These are phyloP conservation scores for Tubulanus polymorphus DNA, from an alignment of 2,888 invertebrate genomes.

Conservation along the genomic window DNA sequence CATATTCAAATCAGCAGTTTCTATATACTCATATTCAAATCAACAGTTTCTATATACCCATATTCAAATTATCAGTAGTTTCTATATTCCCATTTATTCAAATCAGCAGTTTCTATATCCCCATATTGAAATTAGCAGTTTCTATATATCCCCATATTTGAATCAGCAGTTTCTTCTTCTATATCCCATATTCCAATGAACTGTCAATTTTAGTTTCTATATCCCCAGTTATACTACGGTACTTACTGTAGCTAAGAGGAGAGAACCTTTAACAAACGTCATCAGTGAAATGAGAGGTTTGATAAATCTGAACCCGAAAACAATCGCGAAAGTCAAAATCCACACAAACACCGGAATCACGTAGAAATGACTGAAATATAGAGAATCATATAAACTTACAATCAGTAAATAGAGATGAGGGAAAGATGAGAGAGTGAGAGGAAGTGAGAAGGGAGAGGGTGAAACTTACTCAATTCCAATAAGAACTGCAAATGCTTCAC, in stretches of 20 bases:
- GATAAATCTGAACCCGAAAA: slow-evolving; percentile 43
- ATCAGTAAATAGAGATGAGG: neutral
- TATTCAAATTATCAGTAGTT: neutral
- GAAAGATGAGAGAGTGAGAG: neutral
- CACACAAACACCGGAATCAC: slow-evolving; percentile 49
- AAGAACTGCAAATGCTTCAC: slow-evolving; percentile 46
- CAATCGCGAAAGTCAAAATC: slow-evolving; percentile 39
- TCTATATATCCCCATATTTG: too few species aligned
- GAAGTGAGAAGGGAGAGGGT: neutral
- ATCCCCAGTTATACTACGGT: too few species aligned
- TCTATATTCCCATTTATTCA: too few species aligned
- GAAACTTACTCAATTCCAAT: slow-evolving; percentile 35
- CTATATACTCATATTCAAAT: too few species aligned
- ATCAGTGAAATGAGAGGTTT: slow-evolving; percentile 48
- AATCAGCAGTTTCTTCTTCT: too few species aligned
- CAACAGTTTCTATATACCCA: too few species aligned
- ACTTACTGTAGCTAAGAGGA: slow-evolving; percentile 47
- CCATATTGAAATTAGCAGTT: too few species aligned
- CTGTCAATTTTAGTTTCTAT: too few species aligned
- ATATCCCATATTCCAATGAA: too few species aligned
- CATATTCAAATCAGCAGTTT: too few species aligned
- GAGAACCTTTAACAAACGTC: slow-evolving; percentile 46
- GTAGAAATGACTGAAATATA: slow-evolving; percentile 35
- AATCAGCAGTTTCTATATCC: too few species aligned
- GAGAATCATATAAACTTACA: slow-evolving; percentile 1